phyloP scores from a whole-genome alignment of 2,113 vertebrate genomes.

The Rhipidura dahli region DNA sequence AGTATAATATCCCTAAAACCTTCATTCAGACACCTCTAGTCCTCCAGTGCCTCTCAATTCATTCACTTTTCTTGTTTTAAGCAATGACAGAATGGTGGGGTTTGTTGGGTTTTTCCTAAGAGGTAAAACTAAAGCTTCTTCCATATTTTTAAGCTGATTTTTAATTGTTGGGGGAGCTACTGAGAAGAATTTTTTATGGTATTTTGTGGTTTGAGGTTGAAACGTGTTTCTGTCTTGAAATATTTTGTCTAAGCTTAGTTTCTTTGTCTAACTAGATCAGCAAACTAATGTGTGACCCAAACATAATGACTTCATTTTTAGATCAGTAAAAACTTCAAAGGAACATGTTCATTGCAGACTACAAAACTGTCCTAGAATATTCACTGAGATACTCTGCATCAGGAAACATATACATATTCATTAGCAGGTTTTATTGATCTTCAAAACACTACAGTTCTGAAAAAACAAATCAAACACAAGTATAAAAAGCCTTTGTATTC shows the following conservation, averaged over 20 bases:
- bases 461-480: background rate
- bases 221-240: background rate
- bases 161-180: background rate
- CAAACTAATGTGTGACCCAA: background rate
- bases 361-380: background rate
- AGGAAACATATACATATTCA: background rate
- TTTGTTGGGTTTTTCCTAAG: background rate
- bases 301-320: constrained; percentile 13
- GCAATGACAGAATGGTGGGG: background rate
- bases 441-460: background rate
- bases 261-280: constrained; percentile 39
- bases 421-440: constrained; percentile 23
- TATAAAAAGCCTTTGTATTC: constrained; percentile 7
- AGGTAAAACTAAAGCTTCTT: background rate
- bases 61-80: background rate
- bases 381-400: background rate
- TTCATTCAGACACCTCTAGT: background rate
- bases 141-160: background rate
- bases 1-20: background rate
- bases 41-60: background rate
- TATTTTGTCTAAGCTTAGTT: constrained; percentile 22
- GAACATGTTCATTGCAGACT: background rate
- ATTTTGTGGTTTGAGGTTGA: background rate
- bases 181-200: background rate
- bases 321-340: constrained; percentile 44